Conservation (phyloP, 1,140 invertebrate genomes). For the Camponotus floridanus region DNA sequence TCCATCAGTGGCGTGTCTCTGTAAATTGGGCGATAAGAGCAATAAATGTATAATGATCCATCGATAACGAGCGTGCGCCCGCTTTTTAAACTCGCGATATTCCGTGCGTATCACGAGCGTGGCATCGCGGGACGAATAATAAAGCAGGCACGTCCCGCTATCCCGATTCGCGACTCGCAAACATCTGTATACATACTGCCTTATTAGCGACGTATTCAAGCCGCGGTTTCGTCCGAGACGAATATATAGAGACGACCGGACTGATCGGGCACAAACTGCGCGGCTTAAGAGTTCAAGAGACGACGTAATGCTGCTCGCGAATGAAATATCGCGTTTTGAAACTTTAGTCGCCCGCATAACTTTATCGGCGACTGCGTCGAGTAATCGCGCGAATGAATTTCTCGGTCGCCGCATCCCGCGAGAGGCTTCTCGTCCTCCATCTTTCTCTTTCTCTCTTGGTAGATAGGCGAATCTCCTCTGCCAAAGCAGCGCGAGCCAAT, state of each 20-base stretch:
- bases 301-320: background rate
- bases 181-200: slow-evolving; percentile 62
- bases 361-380: slow-evolving; percentile 4
- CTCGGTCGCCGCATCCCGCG: background rate
- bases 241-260: background rate
- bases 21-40: background rate
- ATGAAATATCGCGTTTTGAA: background rate
- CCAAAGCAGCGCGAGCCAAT: slow-evolving; percentile 22
- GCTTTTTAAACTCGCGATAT: slow-evolving; percentile 67
- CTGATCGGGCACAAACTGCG: background rate
- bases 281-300: background rate
- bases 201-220: slow-evolving; percentile 45
- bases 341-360: background rate
- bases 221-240: slow-evolving; percentile 7
- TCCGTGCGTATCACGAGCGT: slow-evolving; percentile 57
- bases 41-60: slow-evolving; percentile 4
- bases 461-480: slow-evolving; percentile 14
- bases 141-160: slow-evolving; percentile 41
- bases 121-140: slow-evolving; percentile 63
- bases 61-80: slow-evolving; percentile 43
- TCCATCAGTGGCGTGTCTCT: background rate
- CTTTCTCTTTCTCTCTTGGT: background rate
- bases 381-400: slow-evolving; percentile 5
- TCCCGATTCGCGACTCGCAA: slow-evolving; percentile 5
- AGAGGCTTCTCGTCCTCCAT: background rate